Conservation (phyloP, 2,113 vertebrate genomes). For the Myxocyprinus asiaticus region DNA sequence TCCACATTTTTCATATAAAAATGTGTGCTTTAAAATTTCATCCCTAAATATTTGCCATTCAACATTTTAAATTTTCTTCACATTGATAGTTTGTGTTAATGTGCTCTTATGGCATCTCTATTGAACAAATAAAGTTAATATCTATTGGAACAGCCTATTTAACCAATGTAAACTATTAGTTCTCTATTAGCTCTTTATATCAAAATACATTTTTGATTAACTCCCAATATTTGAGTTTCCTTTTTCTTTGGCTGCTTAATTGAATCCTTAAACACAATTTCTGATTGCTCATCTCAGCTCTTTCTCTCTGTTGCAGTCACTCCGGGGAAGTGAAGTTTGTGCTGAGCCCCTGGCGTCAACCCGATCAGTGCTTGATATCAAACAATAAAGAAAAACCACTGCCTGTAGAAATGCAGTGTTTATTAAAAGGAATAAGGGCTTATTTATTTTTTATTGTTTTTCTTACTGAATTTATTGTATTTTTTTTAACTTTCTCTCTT, state of each 20-base stretch:
- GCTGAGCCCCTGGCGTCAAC: background rate
- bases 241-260: background rate
- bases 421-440: slow-evolving; percentile 55
- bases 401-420: slow-evolving; percentile 54
- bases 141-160: background rate
- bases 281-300: slow-evolving; percentile 20
- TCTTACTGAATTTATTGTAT: slow-evolving; percentile 13
- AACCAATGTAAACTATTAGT: background rate
- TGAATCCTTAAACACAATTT: slow-evolving; percentile 22
- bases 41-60: background rate
- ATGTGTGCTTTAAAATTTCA: background rate
- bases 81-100: background rate
- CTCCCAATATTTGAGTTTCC: background rate
- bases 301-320: slow-evolving; percentile 6
- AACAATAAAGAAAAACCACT: slow-evolving; percentile 41
- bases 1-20: background rate
- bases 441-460: background rate
- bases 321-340: slow-evolving; percentile 1
- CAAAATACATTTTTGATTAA: background rate
- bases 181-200: slow-evolving; percentile 3
- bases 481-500: background rate
- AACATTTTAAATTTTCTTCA: too few species aligned
- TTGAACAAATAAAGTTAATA: background rate
- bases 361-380: slow-evolving; percentile 20
- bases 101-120: background rate